Evolutionary conservation across 2,888 invertebrate species (phyloP).

Genomic region (Cyaniris semiargus): DNA sequence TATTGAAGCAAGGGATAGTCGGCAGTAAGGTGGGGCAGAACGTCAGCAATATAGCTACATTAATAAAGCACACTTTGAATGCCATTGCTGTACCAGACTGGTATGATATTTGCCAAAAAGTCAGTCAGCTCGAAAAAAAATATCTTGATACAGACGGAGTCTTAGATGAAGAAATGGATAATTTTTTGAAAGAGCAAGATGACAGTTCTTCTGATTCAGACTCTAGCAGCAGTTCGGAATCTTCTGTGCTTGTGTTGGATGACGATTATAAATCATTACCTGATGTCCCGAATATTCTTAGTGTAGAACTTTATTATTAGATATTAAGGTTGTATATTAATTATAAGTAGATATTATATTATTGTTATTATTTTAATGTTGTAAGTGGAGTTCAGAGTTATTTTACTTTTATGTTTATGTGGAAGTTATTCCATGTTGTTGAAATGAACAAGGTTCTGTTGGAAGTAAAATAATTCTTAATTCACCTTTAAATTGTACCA

Average conservation of each 20-base stretch:
- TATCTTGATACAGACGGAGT: background rate
- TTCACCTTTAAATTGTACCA: background rate
- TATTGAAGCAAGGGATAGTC: background rate
- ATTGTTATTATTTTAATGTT: background rate
- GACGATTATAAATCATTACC: background rate
- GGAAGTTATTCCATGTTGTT: too few relatives aligned
- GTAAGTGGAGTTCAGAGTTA: background rate
- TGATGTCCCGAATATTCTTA: constrained; percentile 5
- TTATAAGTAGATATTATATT: background rate
- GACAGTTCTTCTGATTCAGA: background rate
- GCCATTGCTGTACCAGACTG: background rate
- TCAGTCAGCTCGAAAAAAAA: constrained; percentile 3
- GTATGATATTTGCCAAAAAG: background rate
- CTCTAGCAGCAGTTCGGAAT: background rate
- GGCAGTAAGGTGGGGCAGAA: constrained; percentile 11
- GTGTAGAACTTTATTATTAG: constrained; percentile 10
- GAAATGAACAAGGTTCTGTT: too few relatives aligned
- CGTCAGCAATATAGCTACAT: background rate
- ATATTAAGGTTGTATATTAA: background rate
- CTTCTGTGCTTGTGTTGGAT: background rate
- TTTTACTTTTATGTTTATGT: background rate
- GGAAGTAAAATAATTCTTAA: too few relatives aligned
- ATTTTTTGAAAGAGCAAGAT: background rate
- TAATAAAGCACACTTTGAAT: background rate
- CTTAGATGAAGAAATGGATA: background rate